Conservation (phyloP, 2,888 invertebrate species). For the Pardosa pseudoannulata region DNA sequence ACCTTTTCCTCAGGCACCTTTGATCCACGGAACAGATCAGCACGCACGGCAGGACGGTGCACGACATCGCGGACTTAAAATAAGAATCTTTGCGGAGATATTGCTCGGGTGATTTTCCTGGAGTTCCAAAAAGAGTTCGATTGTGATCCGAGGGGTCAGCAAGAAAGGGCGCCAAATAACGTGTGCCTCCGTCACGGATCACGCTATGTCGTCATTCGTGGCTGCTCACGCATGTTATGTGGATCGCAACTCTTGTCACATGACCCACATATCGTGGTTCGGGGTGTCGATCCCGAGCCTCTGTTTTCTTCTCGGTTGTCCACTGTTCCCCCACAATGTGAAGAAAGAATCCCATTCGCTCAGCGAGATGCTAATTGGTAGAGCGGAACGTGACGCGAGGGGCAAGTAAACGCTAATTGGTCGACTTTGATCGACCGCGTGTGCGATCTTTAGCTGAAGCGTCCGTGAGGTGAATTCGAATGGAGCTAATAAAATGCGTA, state of each 20-base stretch:
- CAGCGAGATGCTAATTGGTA: slow-evolving; percentile 50
- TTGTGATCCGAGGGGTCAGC: slow-evolving; percentile 33
- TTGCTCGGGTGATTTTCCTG: slow-evolving; percentile 3
- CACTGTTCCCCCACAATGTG: background rate
- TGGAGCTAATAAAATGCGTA: background rate
- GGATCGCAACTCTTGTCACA: slow-evolving; percentile 47
- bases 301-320: background rate
- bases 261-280: slow-evolving; percentile 36
- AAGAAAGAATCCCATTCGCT: slow-evolving; percentile 14
- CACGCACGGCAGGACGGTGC: background rate
- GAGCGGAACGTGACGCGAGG: slow-evolving; percentile 53
- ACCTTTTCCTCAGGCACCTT: slow-evolving; percentile 14
- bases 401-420: slow-evolving; percentile 50
- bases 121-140: slow-evolving; percentile 23
- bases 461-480: slow-evolving; percentile 26
- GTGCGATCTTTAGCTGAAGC: slow-evolving; percentile 39
- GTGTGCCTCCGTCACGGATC: slow-evolving; percentile 66
- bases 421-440: slow-evolving; percentile 46
- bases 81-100: background rate
- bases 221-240: slow-evolving; percentile 56
- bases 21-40: background rate
- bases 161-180: slow-evolving; percentile 53
- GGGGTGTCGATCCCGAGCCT: slow-evolving; percentile 38
- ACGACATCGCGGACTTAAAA: background rate
- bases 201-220: slow-evolving; percentile 62